A percentile compares a stretch with the other conserved stretches of the same genome.
phyloP scores from a whole-genome alignment of 30 jellyfish, hydroid and myxozoan species.

The Sanderia malayensis region DNA sequence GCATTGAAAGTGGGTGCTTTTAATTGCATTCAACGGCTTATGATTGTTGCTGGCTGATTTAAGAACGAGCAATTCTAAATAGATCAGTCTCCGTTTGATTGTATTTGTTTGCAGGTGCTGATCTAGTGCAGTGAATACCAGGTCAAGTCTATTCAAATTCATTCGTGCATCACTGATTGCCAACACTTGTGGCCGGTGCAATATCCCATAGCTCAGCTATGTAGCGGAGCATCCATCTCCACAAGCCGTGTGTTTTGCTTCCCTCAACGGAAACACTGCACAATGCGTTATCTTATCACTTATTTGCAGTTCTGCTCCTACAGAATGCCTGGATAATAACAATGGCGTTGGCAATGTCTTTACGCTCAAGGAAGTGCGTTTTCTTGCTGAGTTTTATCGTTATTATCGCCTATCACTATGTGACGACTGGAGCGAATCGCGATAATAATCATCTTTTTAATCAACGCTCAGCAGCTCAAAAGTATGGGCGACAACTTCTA shows the following conservation, averaged over 20 bases:
- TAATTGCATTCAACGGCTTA: too few relatives aligned
- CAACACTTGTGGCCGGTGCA: slow-evolving; percentile 1
- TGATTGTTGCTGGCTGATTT: not conserved
- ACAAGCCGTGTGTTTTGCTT: too few relatives aligned
- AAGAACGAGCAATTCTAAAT: not conserved
- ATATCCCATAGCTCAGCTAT: too few relatives aligned
- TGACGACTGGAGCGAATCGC: not conserved
- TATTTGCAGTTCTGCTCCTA: too few relatives aligned
- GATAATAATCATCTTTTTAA: too few relatives aligned
- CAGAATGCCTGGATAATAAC: too few relatives aligned
- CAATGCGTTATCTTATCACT: too few relatives aligned
- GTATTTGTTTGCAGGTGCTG: not conserved
- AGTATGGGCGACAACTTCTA: slow-evolving; percentile 47
- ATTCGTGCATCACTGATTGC: not conserved
- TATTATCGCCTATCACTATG: not conserved
- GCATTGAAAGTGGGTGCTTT: too few relatives aligned
- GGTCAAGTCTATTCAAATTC: not conserved
- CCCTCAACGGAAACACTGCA: too few relatives aligned
- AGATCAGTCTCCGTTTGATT: not conserved
- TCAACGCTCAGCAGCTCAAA: slow-evolving; percentile 8
- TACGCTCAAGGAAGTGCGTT: not conserved
- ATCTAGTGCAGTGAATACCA: not conserved
- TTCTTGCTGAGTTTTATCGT: not conserved
- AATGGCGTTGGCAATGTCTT: too few relatives aligned
- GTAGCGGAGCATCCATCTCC: too few relatives aligned